These are phyloP conservation scores for Brachypteracias leptosomus DNA, from an alignment of 2,113 vertebrate species.

Conservation along the genomic window DNA sequence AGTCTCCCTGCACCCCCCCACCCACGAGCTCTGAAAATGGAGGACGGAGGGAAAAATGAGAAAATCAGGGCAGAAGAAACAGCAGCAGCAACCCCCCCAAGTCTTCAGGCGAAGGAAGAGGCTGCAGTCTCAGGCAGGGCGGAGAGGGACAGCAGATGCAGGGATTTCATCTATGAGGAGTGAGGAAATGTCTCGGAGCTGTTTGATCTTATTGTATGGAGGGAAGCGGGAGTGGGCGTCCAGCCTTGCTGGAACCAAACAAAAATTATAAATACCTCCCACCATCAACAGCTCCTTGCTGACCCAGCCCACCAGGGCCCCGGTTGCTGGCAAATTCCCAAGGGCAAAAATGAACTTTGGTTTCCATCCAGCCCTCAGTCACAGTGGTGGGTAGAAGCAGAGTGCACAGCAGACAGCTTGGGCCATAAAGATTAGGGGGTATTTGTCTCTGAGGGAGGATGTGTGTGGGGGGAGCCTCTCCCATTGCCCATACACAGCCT, in stretches of 20 bases:
- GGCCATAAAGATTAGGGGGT: background rate
- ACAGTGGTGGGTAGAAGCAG: background rate
- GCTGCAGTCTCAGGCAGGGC: background rate
- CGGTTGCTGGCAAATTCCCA: background rate
- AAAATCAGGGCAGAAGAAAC: background rate
- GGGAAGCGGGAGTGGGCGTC: conserved; percentile 39
- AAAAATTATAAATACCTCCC: conserved; percentile 46
- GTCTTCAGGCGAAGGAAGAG: background rate
- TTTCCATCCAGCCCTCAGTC: background rate
- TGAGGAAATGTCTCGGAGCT: conserved; percentile 34
- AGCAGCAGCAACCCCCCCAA: background rate
- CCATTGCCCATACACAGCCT: accelerated
- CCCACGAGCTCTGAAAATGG: background rate
- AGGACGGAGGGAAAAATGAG: background rate
- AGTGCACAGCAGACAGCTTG: accelerated
- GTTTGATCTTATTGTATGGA: conserved; percentile 63
- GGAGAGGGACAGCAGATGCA: background rate
- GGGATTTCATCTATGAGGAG: conserved; percentile 23
- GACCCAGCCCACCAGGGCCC: background rate
- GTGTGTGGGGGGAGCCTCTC: accelerated
- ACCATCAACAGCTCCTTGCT: background rate
- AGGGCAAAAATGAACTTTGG: background rate
- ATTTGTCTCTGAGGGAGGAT: background rate
- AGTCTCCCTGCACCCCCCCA: accelerated
- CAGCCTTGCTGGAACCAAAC: conserved; percentile 60